These are phyloP conservation scores for Lates japonicus DNA, from an alignment of 2,797 vertebrate genomes.

Conservation along the genomic window DNA sequence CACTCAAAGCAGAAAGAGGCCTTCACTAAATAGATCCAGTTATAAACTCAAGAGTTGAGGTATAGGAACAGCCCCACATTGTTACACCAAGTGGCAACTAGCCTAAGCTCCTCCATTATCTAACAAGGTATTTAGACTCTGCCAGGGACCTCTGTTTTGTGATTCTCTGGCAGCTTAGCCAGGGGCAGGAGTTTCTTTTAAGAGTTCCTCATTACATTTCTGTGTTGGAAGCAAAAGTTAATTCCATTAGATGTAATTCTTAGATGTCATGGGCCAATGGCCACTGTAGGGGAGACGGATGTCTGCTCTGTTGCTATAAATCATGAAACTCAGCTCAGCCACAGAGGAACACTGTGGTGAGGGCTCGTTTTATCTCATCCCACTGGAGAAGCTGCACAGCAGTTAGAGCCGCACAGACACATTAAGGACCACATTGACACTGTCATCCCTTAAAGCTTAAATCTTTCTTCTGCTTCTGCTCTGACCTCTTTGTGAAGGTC, in stretches of 20 bases:
- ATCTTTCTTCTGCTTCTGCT: constrained; percentile 26
- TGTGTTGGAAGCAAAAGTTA: constrained; percentile 69
- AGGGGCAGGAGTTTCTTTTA: constrained; percentile 65
- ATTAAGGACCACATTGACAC: constrained; percentile 22
- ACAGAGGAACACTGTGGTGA: constrained; percentile 54
- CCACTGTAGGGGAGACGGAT: constrained; percentile 71
- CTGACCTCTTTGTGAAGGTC: constrained; percentile 32
- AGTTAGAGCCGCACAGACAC: constrained; percentile 1
- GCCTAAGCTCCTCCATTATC: constrained; percentile 59
- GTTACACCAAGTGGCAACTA: constrained; percentile 42
- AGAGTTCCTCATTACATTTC: constrained; percentile 72
- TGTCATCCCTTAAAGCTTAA: constrained; percentile 26
- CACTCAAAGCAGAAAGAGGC: constrained; percentile 30
- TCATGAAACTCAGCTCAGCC: constrained; percentile 50
- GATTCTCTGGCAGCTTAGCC: constrained; percentile 60
- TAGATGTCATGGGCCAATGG: constrained; percentile 66
- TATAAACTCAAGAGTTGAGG: constrained; percentile 33
- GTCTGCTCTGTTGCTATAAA: constrained; percentile 73
- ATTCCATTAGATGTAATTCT: constrained; percentile 72
- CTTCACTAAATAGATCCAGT: constrained; percentile 36
- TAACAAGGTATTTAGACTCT: constrained; percentile 51
- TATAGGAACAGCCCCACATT: constrained; percentile 40
- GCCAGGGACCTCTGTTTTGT: constrained; percentile 61
- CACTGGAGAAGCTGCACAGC: constrained; percentile 30
- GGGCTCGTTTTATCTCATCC: constrained; percentile 62